Conservation (phyloP, 2,113 vertebrate genomes). For the Hippotragus niger region DNA sequence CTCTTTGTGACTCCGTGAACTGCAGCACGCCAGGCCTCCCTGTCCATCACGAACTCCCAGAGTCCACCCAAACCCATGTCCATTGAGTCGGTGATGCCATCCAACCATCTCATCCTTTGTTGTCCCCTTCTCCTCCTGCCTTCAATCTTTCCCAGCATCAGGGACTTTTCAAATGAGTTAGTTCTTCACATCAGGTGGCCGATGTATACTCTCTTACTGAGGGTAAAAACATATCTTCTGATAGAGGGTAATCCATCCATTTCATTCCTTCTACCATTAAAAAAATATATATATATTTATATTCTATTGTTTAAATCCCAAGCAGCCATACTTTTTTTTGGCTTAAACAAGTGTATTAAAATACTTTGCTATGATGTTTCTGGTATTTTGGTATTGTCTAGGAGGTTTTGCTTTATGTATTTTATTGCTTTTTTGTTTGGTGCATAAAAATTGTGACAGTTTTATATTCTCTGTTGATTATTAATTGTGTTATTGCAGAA, state of each 20-base stretch:
- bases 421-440: neutral
- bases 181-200: neutral
- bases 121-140: neutral
- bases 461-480: neutral
- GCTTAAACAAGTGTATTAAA: neutral
- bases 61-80: neutral
- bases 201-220: neutral
- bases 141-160: neutral
- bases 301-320: neutral
- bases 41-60: neutral
- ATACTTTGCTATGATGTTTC: constrained; percentile 1
- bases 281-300: neutral
- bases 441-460: neutral
- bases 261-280: neutral
- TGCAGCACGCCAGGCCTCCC: neutral
- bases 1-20: neutral
- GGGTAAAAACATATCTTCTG: neutral
- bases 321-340: neutral
- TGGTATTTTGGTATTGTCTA: neutral
- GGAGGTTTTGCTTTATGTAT: neutral
- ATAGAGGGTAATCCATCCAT: neutral
- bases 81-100: neutral
- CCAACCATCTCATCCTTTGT: neutral
- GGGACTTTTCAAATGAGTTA: neutral
- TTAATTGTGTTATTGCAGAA: neutral